phyloP scores from a whole-genome alignment of 2,888 invertebrate genomes.

The Philopedon plagiatum region DNA sequence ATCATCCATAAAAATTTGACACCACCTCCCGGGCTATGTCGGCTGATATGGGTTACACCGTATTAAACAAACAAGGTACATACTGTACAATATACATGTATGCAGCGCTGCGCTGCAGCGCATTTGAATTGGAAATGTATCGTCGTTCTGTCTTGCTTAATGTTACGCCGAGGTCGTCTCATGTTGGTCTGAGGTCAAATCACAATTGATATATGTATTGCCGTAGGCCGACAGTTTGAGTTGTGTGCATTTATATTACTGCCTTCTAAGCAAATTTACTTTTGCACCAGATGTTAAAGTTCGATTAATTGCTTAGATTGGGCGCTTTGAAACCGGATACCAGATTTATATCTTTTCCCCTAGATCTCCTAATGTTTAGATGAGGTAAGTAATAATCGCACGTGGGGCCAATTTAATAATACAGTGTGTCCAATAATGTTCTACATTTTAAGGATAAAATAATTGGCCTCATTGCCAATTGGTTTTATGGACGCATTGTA shows the following conservation, averaged over 20 bases:
- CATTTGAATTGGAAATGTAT: slow-evolving; percentile 47
- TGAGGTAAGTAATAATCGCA: not conserved
- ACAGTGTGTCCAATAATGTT: no score
- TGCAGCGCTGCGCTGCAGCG: slow-evolving; percentile 24
- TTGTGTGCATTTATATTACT: slow-evolving; percentile 17
- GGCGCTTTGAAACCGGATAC: not conserved
- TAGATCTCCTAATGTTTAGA: not conserved
- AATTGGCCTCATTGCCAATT: no score
- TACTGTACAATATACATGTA: no score
- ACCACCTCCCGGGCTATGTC: no score
- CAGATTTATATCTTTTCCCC: not conserved
- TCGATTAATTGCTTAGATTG: slow-evolving; percentile 8
- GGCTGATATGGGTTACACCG: slow-evolving; percentile 26
- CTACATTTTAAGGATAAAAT: no score
- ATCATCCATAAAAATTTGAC: no score
- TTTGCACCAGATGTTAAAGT: slow-evolving; percentile 11
- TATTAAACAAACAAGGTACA: slow-evolving; percentile 48
- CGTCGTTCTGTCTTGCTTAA: slow-evolving; percentile 27
- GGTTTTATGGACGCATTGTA: no score
- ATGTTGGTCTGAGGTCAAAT: slow-evolving; percentile 43
- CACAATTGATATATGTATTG: slow-evolving; percentile 38
- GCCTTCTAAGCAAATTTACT: slow-evolving; percentile 15
- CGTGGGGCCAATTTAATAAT: not conserved
- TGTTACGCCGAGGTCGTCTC: slow-evolving; percentile 40
- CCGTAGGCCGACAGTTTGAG: slow-evolving; percentile 5